A percentile compares a stretch with the other conserved stretches of the same genome.
These are phyloP conservation scores for Heliconius hortense DNA, from an alignment of 2,888 invertebrate genomes.

Conservation along the genomic window DNA sequence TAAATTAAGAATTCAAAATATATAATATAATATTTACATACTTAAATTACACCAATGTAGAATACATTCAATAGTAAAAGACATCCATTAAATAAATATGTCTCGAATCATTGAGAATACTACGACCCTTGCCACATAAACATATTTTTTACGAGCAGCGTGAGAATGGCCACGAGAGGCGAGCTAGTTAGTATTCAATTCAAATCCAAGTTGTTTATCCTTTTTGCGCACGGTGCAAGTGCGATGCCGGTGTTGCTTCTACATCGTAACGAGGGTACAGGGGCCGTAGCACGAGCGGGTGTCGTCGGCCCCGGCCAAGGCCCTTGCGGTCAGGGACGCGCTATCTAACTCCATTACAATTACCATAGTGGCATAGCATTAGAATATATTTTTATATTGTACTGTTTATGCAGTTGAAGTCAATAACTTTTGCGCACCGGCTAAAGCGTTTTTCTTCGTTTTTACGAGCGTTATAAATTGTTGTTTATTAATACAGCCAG, in stretches of 20 bases:
- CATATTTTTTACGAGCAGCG: conserved; percentile 27
- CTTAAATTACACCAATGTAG: background rate
- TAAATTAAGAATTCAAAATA: background rate
- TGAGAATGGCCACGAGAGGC: conserved; percentile 23
- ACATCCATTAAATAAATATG: background rate
- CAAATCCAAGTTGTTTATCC: conserved; percentile 37
- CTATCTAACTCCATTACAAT: conserved; percentile 63
- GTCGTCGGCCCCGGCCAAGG: conserved; percentile 76
- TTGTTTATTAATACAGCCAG: too few relatives aligned
- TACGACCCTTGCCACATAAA: background rate
- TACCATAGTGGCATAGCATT: conserved; percentile 43
- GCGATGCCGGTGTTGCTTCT: conserved; percentile 33
- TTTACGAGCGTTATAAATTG: background rate
- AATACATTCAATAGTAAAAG: background rate
- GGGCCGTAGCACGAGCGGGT: conserved; percentile 47
- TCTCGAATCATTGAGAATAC: conserved; percentile 29
- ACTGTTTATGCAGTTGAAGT: conserved; percentile 16
- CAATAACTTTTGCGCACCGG: conserved; percentile 8
- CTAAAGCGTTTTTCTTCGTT: background rate
- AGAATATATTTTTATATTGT: conserved; percentile 34
- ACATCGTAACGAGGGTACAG: conserved; percentile 41
- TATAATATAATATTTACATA: background rate
- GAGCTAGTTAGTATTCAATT: conserved; percentile 37
- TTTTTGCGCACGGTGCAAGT: conserved; percentile 35
- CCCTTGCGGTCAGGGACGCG: conserved; percentile 74